Evolutionary conservation across 2,113 vertebrate species (phyloP).

Genomic region (Hemibagrus wyckioides): DNA sequence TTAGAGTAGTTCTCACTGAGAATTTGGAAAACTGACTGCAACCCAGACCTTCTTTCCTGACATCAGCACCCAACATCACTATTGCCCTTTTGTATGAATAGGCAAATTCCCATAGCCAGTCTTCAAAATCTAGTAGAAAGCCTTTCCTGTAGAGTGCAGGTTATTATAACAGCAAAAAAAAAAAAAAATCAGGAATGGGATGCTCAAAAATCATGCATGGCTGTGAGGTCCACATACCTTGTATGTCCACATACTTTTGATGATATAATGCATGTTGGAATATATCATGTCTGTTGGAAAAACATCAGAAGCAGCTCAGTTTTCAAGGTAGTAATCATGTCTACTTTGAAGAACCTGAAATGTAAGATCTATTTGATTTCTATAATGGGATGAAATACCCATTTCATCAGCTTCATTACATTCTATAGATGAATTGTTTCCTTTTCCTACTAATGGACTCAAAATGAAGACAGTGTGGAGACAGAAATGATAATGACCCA

Average conservation of each 20-base stretch:
- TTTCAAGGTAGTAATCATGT: background rate
- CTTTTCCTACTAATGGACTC: background rate
- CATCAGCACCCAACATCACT: background rate
- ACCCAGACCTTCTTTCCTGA: background rate
- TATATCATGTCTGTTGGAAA: background rate
- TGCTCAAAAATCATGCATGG: background rate
- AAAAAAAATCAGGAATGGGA: background rate
- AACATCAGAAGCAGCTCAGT: background rate
- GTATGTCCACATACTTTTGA: too few species aligned
- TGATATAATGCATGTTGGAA: background rate
- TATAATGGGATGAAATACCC: background rate
- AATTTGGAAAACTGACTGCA: background rate
- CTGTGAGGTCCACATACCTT: background rate
- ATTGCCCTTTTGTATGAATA: background rate
- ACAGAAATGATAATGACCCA: background rate
- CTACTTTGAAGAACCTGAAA: background rate
- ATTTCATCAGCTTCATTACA: background rate
- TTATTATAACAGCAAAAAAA: background rate
- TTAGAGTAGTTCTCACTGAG: background rate
- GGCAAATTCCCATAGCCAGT: background rate
- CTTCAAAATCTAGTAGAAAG: background rate
- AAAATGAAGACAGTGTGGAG: background rate
- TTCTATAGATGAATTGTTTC: background rate
- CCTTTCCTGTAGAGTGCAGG: background rate
- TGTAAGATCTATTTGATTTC: background rate